phyloP scores from a whole-genome alignment of 2,113 vertebrate species.

The Panthera leo region DNA sequence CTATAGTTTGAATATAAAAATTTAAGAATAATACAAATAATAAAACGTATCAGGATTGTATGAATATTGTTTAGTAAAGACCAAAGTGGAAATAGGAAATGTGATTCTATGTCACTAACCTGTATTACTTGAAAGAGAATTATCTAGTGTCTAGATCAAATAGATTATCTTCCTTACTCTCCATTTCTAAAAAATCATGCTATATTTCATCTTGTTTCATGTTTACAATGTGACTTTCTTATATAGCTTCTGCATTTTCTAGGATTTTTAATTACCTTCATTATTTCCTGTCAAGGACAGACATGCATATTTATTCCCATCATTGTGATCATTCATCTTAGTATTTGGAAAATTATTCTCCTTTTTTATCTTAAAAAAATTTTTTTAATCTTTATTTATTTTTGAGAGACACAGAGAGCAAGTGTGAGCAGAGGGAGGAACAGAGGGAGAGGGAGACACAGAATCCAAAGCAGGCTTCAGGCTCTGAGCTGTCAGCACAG shows the following conservation, averaged over 20 bases:
- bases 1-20: not conserved
- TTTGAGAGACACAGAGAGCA: no score
- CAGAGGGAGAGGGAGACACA: no score
- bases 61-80: not conserved
- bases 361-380: not conserved
- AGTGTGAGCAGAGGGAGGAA: no score
- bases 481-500: no score
- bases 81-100: not conserved
- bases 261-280: not conserved
- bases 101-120: not conserved
- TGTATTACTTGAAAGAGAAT: conserved; percentile 13
- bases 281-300: conserved; percentile 32
- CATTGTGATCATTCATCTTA: not conserved
- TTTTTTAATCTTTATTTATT: no score
- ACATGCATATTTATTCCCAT: not conserved
- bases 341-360: conserved; percentile 10
- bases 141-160: not conserved
- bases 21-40: not conserved
- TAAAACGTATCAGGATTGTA: not conserved
- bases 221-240: not conserved
- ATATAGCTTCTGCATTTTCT: not conserved
- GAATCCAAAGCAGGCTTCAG: no score
- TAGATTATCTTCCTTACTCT: not conserved
- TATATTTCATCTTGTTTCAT: not conserved
- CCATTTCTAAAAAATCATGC: not conserved